Evolutionary conservation across 1,140 invertebrate genomes (phyloP), one percentile per base, ranked within the genome.

Genomic region (Aphelinus certus): DNA sequence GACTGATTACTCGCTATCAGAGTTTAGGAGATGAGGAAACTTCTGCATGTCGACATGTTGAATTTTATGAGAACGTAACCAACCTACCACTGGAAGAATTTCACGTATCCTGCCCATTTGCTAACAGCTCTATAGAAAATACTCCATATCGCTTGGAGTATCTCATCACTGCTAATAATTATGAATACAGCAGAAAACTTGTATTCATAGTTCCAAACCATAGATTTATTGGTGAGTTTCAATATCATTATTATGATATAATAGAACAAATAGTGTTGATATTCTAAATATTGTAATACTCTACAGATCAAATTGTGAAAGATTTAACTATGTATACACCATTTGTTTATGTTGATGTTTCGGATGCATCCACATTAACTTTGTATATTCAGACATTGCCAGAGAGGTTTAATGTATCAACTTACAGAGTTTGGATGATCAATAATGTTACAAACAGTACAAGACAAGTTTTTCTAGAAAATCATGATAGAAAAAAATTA

Each of bases 291-390:
- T 61, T 66, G 47, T 45, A 6, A 73, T 58, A 7, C 56, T 71
- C 68, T 61, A 64, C 66, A 80, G 78, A 78, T 77, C 65, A 76
- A 6, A 77, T 47, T 58, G 51, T 65, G 49, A 49, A 71, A 10
- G 73, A 81, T 64, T 49, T 86, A 2, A 76, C 73, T 64, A 60
- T 73, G 6, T 86, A 78, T 55, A 78, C 72, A 60, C 85, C 86
- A 26, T 88, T 88, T 71, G 73, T 86, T 42, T 88, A 88, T 48
- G 58, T 81, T 6, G 85, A 88, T 66, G 78, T 85, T 10, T 83
- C 86, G 6, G 78, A 85, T 58, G 75, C 68, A 9, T 76, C 80
- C 0, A 61, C 71, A 7, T 46, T 85, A 3, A 78, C 71, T 1
- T 74, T 88, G 49, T 80, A 84, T 53, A 78, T 88, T 71, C 84